Base-by-base conservation (phyloP, 1,140 invertebrate species). In the Zaprionus inermis region DNA sequence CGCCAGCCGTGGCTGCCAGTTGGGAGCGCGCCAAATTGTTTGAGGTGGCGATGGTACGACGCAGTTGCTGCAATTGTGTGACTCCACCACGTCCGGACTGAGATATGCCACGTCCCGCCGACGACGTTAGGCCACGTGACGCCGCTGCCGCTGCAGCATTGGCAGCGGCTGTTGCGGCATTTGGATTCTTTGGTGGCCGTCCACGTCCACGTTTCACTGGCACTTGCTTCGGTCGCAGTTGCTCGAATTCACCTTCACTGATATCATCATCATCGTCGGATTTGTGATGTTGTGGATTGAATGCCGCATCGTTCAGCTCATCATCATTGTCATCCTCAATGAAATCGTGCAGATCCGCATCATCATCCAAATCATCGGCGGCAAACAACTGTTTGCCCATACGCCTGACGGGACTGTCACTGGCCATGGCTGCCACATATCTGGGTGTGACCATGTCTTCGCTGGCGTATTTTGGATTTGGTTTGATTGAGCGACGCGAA, bases 401-500 rank as follows among this genome's bases (percentile, higher is more conserved):
- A 2, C 76, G 54, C 12, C 75, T 68, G 16, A 4, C 14, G 16
- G 52, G 20, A 12, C 56, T 41, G 6, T 55, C 66, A 28, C 49
- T 66, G 32, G 30, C 51, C 32, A 88, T 12, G 0, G 72, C 36
- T 1, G 64, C 58, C 38, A 92, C 46, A 68, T 91, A 92, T 70
- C 89, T 90, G 20, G 89, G 81, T 56, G 91, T 92, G 0, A 92
- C 83, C 36, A 92, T 55, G 57, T 92, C 89, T 6, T 92, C 91
- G 68, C 91, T 91, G 11, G 80, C 76, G 60, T 92, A 92, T 64
- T 91, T 92, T 0, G 90, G 91, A 82, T 92, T 92, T 34, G 91
- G 91, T 41, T 92, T 92, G n/a, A 92, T 91, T 6, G 91, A 91
- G 20, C 91, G 82, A 34, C 90, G 60, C 1, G 91, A 91, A 1